Evolutionary conservation across 2,888 invertebrate species (phyloP), one percentile per base, ranked within the genome.

Genomic region (Anoncus sp.): DNA sequence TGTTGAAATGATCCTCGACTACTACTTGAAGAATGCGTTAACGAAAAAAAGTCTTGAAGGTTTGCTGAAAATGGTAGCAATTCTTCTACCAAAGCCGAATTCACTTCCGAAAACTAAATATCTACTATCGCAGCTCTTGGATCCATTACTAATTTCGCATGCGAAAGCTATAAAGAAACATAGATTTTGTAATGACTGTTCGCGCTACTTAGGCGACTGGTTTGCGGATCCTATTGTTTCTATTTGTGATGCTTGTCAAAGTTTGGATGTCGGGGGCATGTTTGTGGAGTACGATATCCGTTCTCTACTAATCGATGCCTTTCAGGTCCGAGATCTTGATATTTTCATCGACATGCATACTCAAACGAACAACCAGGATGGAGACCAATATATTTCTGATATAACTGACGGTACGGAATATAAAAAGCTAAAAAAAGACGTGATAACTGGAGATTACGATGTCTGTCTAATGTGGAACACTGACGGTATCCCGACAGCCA

Each of bases 391-490:
- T 35, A 51, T 74, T 24, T 43, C 12, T 27, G 74, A 74, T 27
- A 43, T 73, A 31, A 57, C 51, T 49, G 10, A 24, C 22, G 65
- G 65, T 12, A 16, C 65, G 9, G 22, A 65, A 35, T 73, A 57
- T 14, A 65, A 31, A 66, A 16, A 38, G 7, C 12, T 66, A 3
- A 66, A 74, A 24, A 35, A 40, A 12, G n/a, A 47, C 20, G 49
- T 35, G 4, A 66, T 74, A 7, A 14, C 40, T 3, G 66, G 38
- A 14, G 9, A 38, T 14, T 69, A 75, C 40, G 62, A 69, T 55
- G 38, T 75, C 12, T 69, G 69, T 40, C 38, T 75, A 12, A 6
- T 69, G 31, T 69, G 55, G 75, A 75, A 69, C 24, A 62, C 55
- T 1, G 69, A 69, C 18, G 62, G 69, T 27, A 59, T 74, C 9